These are phyloP conservation scores for Oedothorax gibbosus DNA, from an alignment of 1,140 invertebrate genomes.

Conservation along the genomic window DNA sequence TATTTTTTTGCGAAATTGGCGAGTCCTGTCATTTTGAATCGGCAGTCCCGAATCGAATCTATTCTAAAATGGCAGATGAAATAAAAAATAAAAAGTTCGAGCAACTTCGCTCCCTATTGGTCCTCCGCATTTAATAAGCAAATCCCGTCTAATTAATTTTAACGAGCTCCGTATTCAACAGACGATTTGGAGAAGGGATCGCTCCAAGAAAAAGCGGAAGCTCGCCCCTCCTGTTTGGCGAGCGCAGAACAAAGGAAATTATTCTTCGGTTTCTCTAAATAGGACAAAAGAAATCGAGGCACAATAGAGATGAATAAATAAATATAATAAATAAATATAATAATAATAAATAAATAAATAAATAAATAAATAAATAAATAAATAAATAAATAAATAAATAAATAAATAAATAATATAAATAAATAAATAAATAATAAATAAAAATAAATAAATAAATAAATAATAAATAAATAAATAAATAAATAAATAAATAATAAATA, in stretches of 20 bases:
- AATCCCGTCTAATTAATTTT: slow-evolving; percentile 57
- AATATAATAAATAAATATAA: slow-evolving; percentile 23
- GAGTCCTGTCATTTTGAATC: too few species aligned
- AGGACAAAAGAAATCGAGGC: slow-evolving; percentile 46
- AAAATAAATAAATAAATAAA: too few species aligned
- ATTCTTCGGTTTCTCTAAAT: slow-evolving; percentile 59
- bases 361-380: slow-evolving; percentile 6
- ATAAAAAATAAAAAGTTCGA: too few species aligned
- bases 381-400: too few species aligned
- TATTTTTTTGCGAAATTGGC: too few species aligned
- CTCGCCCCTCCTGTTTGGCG: slow-evolving; percentile 48
- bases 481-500: too few species aligned
- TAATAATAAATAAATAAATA: background rate
- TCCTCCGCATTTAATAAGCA: slow-evolving; percentile 39
- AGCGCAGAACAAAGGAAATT: slow-evolving; percentile 60
- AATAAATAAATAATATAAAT: too few species aligned
- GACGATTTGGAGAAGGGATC: background rate
- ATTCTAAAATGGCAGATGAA: too few species aligned
- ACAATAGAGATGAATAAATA: background rate
- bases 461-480: too few species aligned
- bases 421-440: too few species aligned
- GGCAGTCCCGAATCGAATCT: too few species aligned
- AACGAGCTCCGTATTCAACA: slow-evolving; percentile 23
- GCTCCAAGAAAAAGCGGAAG: slow-evolving; percentile 45
- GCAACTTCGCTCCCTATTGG: background rate